Conservation (phyloP, 2,113 vertebrate species). For the Brevimyrus niger region DNA sequence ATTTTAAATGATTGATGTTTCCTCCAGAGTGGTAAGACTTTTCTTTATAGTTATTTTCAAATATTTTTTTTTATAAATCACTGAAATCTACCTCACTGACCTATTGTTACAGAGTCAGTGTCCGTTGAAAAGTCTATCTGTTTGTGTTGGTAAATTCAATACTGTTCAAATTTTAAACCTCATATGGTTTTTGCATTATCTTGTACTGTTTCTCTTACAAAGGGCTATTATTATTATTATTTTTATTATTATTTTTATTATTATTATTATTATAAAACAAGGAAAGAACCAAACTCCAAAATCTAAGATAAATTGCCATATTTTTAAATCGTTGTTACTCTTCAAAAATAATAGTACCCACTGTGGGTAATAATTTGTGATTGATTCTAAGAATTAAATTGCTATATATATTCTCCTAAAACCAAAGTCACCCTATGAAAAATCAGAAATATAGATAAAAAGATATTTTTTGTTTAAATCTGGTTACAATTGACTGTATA, state of each 20-base stretch:
- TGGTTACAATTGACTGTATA: background rate
- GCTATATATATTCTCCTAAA: background rate
- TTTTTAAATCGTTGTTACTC: background rate
- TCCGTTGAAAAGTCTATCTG: background rate
- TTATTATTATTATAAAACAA: background rate
- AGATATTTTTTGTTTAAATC: background rate
- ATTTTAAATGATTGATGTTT: background rate
- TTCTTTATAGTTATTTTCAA: background rate
- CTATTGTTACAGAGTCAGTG: background rate
- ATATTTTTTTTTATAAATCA: background rate
- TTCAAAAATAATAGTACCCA: background rate
- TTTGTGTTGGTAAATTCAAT: background rate
- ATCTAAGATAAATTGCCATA: background rate
- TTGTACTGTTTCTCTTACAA: background rate
- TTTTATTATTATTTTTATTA: background rate
- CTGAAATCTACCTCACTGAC: conserved; percentile 5
- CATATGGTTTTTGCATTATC: background rate
- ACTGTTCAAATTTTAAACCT: background rate
- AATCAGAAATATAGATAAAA: background rate
- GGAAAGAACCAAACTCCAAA: background rate
- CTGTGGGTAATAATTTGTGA: background rate
- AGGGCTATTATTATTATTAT: background rate
- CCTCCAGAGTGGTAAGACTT: background rate
- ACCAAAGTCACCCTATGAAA: background rate
- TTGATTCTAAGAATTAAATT: background rate